Conservation (phyloP, 2,113 vertebrate species). For the Lontra canadensis region DNA sequence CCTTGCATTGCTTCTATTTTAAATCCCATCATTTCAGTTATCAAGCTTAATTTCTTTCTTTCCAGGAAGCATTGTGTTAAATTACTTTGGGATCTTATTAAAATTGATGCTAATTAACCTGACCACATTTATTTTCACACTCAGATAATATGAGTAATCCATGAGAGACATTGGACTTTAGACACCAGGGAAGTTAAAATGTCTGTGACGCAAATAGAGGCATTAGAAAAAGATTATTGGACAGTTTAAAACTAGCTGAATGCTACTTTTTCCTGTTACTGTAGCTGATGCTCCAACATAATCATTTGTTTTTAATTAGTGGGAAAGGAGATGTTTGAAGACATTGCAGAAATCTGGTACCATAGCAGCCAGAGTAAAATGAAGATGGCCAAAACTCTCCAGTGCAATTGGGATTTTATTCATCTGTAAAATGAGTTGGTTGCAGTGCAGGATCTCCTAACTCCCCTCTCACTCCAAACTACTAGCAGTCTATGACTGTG, state of each 20-base stretch:
- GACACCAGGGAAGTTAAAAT: conserved; percentile 65
- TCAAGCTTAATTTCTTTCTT: conserved; percentile 62
- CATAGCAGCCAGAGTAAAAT: not conserved
- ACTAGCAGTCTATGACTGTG: not conserved
- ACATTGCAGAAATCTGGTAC: conserved; percentile 50
- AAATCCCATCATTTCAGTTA: conserved; percentile 36
- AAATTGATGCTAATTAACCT: conserved; percentile 72
- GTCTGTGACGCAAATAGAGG: conserved; percentile 65
- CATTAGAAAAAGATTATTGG: conserved; percentile 65
- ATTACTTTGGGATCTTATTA: conserved; percentile 74
- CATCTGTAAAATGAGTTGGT: conserved; percentile 54
- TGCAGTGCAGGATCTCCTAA: not conserved
- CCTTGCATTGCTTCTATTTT: conserved; percentile 34
- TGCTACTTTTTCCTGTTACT: conserved; percentile 51
- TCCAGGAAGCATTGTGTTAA: conserved; percentile 49
- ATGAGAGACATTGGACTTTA: conserved; percentile 55
- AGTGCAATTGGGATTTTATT: not conserved
- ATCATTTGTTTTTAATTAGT: conserved; percentile 68
- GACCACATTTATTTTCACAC: conserved; percentile 76
- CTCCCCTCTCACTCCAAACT: not conserved
- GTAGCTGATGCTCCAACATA: conserved; percentile 56
- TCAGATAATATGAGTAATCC: conserved; percentile 73
- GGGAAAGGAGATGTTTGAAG: conserved; percentile 58
- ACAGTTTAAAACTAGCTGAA: conserved; percentile 66
- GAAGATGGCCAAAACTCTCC: not conserved